Conservation (phyloP, 1,140 invertebrate species). For the Papilio dardanus region DNA sequence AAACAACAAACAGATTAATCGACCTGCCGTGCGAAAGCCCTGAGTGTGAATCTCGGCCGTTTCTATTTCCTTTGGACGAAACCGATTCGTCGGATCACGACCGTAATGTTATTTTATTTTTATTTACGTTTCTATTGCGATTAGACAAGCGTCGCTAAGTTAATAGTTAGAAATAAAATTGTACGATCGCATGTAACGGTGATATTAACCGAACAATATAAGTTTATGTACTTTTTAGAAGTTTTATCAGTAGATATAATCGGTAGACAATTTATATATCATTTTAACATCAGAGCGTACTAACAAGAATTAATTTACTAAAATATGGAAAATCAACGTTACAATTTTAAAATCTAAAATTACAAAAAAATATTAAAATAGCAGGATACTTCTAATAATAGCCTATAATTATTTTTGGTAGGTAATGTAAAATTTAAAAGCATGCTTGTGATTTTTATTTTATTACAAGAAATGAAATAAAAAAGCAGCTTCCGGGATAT, state of each 20-base stretch:
- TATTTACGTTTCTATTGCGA: conserved; percentile 71
- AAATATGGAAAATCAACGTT: neutral
- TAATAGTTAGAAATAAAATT: conserved; percentile 79
- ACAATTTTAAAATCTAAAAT: neutral
- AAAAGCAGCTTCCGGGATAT: neutral
- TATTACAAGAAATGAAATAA: neutral
- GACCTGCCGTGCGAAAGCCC: conserved; percentile 69
- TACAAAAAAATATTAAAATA: neutral
- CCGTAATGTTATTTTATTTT: conserved; percentile 61
- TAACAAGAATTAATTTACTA: neutral
- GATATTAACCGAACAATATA: conserved; percentile 74
- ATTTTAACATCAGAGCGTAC: neutral
- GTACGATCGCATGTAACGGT: conserved; percentile 77
- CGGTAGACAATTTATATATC: conserved; percentile 57
- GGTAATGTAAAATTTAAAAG: neutral
- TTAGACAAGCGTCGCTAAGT: conserved; percentile 70
- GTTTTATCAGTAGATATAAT: conserved; percentile 50
- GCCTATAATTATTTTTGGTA: neutral
- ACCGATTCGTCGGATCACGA: conserved; percentile 54
- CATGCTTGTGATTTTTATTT: neutral
- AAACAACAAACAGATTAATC: conserved; percentile 81
- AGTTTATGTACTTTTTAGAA: conserved; percentile 67
- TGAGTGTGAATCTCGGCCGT: conserved; percentile 59
- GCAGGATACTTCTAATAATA: neutral
- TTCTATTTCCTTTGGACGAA: conserved; percentile 55